Evolutionary conservation across 2,888 invertebrate genomes (phyloP).

Genomic region (Eustalomyia histrio): DNA sequence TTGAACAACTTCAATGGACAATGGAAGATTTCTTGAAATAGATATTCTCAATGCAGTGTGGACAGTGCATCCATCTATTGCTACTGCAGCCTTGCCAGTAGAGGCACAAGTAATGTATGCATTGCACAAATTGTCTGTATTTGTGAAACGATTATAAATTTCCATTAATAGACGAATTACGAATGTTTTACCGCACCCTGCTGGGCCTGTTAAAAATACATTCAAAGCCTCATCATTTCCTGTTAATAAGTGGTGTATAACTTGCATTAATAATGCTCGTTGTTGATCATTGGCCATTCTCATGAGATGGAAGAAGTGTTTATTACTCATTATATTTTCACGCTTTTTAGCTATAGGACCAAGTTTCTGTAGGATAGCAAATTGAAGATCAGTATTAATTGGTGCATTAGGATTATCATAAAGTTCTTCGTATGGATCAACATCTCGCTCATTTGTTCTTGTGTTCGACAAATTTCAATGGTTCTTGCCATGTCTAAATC

Average conservation of each 20-base stretch:
- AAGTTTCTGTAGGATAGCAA: slow-evolving; percentile 67
- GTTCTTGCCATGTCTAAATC: slow-evolving; percentile 60
- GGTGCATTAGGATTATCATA: slow-evolving; percentile 64
- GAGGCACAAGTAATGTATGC: slow-evolving; percentile 76
- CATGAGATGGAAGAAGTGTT: slow-evolving; percentile 66
- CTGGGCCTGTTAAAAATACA: slow-evolving; percentile 68
- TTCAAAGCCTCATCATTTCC: slow-evolving; percentile 57
- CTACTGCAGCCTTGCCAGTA: slow-evolving; percentile 76
- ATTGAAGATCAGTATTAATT: slow-evolving; percentile 66
- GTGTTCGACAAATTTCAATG: slow-evolving; percentile 68
- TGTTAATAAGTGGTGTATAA: slow-evolving; percentile 59
- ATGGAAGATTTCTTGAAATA: slow-evolving; percentile 63
- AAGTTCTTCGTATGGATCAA: slow-evolving; percentile 22
- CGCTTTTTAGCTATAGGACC: slow-evolving; percentile 68
- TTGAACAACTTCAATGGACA: slow-evolving; percentile 65
- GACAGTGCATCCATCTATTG: slow-evolving; percentile 75
- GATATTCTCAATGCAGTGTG: slow-evolving; percentile 74
- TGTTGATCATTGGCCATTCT: slow-evolving; percentile 66
- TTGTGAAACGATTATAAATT: slow-evolving; percentile 76
- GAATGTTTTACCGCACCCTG: too few species aligned
- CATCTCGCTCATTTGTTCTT: slow-evolving; percentile 65
- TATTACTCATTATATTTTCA: slow-evolving; percentile 68
- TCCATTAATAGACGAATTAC: slow-evolving; percentile 74
- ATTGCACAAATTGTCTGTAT: slow-evolving; percentile 74
- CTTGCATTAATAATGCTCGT: slow-evolving; percentile 64